Evolutionary conservation across 37 sponge, comb jelly and placozoan species (phyloP), one percentile per base, ranked within the genome.

Genomic region (Haliclona indistincta): DNA sequence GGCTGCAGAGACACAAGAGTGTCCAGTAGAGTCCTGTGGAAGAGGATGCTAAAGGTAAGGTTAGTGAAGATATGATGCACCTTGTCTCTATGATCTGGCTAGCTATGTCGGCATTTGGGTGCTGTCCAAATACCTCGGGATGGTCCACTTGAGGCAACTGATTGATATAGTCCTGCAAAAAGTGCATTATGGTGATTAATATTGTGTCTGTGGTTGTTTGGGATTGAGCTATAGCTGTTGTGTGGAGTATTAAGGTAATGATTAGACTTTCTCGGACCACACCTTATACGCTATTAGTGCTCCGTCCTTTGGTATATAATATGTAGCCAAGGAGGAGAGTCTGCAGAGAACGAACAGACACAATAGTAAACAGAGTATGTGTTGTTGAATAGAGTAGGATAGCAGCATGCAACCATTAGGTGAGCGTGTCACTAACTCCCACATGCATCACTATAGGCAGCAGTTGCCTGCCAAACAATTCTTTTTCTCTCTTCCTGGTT

Each of bases 111-210:
- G 99, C 99, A 76, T 99, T 99, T 75, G 96, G 81, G 78, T 99
- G 99, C 77, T 99, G 99, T 10, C 99, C 99, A 68, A 99, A 99
- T 0, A 94, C 99, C 53, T 95, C 99, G 43, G 99, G 99, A 55
- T 90, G 90, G 71, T 99, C 99, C 64, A 88, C 84, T 68, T 54
- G 81, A 8, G 99, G 99, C 43, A 99, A 77, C 38, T 85, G 89
- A 53, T 85, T 80, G 61, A 99, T 87, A 73, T 95, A 93, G 44
- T 99, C 99, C 82, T 91, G 56, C 6, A 47, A 6, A 64, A 36
- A 53, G n/a, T n/a, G n/a, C n/a, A n/a, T n/a, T n/a, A n/a, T n/a
- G n/a, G n/a, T n/a, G n/a, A n/a, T n/a, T n/a, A n/a, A n/a, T n/a
- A n/a, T n/a, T n/a, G n/a, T n/a, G n/a, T n/a, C n/a, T n/a, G n/a